Evolutionary conservation across 1,140 invertebrate species (phyloP).

Genomic region (Drosophila lini): DNA sequence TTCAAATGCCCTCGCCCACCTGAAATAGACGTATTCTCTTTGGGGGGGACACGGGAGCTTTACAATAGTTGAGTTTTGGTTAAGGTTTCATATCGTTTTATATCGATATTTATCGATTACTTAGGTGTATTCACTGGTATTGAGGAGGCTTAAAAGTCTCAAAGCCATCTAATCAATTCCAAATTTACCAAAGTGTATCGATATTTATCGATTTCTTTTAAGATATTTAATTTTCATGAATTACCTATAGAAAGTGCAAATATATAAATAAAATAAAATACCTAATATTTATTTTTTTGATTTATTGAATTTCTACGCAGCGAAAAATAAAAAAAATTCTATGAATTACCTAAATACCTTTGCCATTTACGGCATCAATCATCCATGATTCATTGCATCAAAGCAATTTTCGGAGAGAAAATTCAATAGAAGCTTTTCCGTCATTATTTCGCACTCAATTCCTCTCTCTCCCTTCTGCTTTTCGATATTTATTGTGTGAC

Average conservation of each 20-base stretch:
- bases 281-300: no score
- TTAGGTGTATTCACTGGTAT: not conserved
- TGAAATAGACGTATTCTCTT: slow-evolving; percentile 1
- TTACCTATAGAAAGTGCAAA: not conserved
- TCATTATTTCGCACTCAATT: no score
- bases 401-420: slow-evolving; percentile 16
- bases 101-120: not conserved
- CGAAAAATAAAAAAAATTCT: not conserved
- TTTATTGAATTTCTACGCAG: not conserved
- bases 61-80: no score
- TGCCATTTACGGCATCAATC: slow-evolving; percentile 14
- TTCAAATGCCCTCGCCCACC: slow-evolving; percentile 27
- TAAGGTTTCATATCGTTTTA: not conserved
- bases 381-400: slow-evolving; percentile 20
- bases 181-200: not conserved
- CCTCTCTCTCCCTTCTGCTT: not conserved
- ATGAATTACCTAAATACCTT: not conserved
- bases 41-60: not conserved
- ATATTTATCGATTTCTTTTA: not conserved
- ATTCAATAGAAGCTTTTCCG: slow-evolving; percentile 24
- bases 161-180: not conserved
- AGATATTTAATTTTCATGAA: not conserved
- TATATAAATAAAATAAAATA: not conserved
- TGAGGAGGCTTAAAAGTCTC: not conserved
- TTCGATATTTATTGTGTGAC: slow-evolving; percentile 17